Evolutionary conservation across 2,797 vertebrate species (phyloP), one percentile per base, ranked within the genome.

Genomic region (Helostoma temminkii): DNA sequence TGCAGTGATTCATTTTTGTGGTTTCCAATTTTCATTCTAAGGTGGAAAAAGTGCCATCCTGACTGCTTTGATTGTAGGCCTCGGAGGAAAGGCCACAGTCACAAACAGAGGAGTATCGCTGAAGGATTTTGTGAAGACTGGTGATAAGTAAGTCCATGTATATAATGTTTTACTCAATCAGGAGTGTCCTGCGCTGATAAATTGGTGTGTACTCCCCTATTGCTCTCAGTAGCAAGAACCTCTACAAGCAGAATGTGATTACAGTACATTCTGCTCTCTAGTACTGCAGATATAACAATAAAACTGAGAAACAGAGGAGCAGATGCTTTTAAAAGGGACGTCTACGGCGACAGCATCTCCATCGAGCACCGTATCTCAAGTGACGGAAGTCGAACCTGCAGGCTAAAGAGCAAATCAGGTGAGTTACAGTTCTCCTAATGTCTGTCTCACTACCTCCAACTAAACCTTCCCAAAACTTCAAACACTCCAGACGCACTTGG

Each of bases 51-150:
- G 78, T 16, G 85, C 82, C 6, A 88, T 89, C 59, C 81, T 94
- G 49, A 92, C 92, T 0, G 93, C 89, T 22, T 74, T 94, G 61
- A 93, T 93, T 2, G 91, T 93, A 0, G 92, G 92, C 16, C 91
- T 94, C 26, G 92, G 93, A 14, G 93, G 93, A 61, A 94, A 93
- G 55, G 92, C 93, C 55, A 91, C 84, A 0, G 71, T 86, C 71
- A 93, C 93, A 1, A 93, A 92, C 74, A 86, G 93, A 83, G 93
- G 89, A 55, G 71, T 71, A 36, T 93, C 90, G 0, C 72, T 93
- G 41, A 94, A 82, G 22, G 85, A 83, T 12, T 88, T 88, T 57
- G 82, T 89, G 46, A 88, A 81, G 63, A 71, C 26, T 4, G 71
- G 60, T 30, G 82, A 88, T 73, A 85, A 25, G 88, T 89, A 74